phyloP scores from a whole-genome alignment of 2,113 vertebrate genomes.

The Uria lomvia region DNA sequence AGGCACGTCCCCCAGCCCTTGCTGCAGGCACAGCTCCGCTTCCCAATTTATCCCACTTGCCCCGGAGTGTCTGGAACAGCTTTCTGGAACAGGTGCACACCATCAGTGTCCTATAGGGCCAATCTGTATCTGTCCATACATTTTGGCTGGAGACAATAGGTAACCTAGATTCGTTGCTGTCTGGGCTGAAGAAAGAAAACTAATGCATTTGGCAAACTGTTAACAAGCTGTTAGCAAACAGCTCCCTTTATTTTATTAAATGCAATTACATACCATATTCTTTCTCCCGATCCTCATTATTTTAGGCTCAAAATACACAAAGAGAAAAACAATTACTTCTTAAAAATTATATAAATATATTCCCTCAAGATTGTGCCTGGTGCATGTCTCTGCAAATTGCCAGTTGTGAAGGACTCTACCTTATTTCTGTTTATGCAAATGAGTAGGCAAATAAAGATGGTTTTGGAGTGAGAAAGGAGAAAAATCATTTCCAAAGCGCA shows the following conservation, averaged over 20 bases:
- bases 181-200: not conserved
- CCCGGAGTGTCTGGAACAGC: not conserved
- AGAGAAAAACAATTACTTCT: not conserved
- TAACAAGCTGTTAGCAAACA: not conserved
- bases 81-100: not conserved
- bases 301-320: not conserved
- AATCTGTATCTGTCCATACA: not conserved
- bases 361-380: not conserved
- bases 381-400: not conserved
- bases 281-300: not conserved
- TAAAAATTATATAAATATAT: not conserved
- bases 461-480: not conserved
- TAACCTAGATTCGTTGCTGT: not conserved
- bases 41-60: not conserved
- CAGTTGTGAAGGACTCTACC: not conserved
- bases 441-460: not conserved
- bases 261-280: not conserved
- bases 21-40: not conserved
- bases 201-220: not conserved
- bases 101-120: not conserved
- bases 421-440: not conserved
- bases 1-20: fast-evolving
- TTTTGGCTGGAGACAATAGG: not conserved
- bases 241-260: not conserved
- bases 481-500: not conserved